Conservation (phyloP, 1,140 invertebrate species). For the Leptinotarsa undecemlineata region DNA sequence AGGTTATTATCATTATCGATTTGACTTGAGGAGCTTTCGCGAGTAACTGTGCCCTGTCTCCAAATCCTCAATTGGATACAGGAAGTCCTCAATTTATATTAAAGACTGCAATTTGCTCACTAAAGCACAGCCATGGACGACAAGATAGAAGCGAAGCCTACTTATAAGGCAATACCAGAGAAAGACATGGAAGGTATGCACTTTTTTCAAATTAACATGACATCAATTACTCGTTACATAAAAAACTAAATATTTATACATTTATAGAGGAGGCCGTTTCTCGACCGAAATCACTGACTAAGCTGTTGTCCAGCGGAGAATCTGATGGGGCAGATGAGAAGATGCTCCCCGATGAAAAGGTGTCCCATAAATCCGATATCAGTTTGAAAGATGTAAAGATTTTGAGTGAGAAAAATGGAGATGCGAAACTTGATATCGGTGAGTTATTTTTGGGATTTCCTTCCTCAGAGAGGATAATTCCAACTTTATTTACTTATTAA, state of each 20-base stretch:
- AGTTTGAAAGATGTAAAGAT: constrained; percentile 70
- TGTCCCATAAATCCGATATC: constrained; percentile 59
- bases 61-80: neutral
- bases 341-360: constrained; percentile 66
- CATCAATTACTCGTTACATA: constrained; percentile 22
- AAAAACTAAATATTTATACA: neutral
- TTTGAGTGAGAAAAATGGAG: constrained; percentile 75
- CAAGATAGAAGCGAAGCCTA: constrained; percentile 26
- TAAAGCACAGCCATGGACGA: constrained; percentile 1
- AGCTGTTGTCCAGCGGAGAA: constrained; percentile 37
- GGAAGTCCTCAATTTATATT: neutral
- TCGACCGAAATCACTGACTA: constrained; percentile 45
- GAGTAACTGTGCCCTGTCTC: neutral
- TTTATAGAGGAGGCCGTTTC: constrained; percentile 53
- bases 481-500: neutral
- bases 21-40: neutral
- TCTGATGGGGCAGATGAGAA: constrained; percentile 67
- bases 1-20: neutral
- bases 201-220: constrained; percentile 16
- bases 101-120: constrained; percentile 5
- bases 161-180: constrained; percentile 64
- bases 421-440: constrained; percentile 84
- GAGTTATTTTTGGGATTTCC: constrained; percentile 52
- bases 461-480: neutral
- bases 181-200: constrained; percentile 60